A percentile compares a stretch with the other conserved stretches of the same genome.
Evolutionary conservation across 2,888 invertebrate species (phyloP).

Genomic region (Tetropium fuscum): DNA sequence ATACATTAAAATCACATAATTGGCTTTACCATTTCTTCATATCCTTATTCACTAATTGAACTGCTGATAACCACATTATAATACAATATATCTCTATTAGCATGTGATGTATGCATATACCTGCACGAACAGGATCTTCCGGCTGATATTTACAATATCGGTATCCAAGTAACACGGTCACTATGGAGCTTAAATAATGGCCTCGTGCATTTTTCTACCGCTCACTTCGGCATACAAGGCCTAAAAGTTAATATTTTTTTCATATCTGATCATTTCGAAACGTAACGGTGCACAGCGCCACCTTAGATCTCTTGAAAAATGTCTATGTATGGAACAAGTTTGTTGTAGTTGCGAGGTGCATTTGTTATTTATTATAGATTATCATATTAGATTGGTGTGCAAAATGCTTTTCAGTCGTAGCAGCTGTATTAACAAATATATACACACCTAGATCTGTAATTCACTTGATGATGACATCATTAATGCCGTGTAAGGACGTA

Average conservation of each 20-base stretch:
- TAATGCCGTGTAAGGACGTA: slow-evolving; percentile 16
- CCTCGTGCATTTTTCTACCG: slow-evolving; percentile 40
- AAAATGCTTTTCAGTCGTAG: slow-evolving; percentile 22
- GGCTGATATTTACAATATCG: slow-evolving; percentile 9
- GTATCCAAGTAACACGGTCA: slow-evolving; percentile 13
- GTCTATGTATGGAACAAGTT: slow-evolving; percentile 29
- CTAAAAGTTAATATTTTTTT: slow-evolving; percentile 24
- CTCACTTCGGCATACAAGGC: slow-evolving; percentile 33
- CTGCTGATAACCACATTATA: slow-evolving; percentile 3
- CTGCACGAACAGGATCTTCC: slow-evolving; percentile 25
- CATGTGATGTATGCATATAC: slow-evolving; percentile 14
- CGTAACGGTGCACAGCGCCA: slow-evolving; percentile 14
- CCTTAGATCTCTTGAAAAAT: slow-evolving; percentile 29
- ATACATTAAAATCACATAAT: background rate
- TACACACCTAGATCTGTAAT: slow-evolving; percentile 29
- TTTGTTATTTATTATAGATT: slow-evolving; percentile 30
- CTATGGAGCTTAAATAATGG: slow-evolving; percentile 38
- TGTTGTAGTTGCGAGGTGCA: slow-evolving; percentile 24
- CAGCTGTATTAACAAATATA: slow-evolving; percentile 26
- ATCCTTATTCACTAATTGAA: background rate
- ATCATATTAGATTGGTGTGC: slow-evolving; percentile 25
- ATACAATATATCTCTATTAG: slow-evolving; percentile 17
- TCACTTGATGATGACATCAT: slow-evolving; percentile 30
- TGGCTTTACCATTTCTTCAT: background rate
- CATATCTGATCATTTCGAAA: slow-evolving; percentile 30